These are phyloP conservation scores for Girardinichthys multiradiatus DNA, from an alignment of 2,113 vertebrate species.

Conservation along the genomic window DNA sequence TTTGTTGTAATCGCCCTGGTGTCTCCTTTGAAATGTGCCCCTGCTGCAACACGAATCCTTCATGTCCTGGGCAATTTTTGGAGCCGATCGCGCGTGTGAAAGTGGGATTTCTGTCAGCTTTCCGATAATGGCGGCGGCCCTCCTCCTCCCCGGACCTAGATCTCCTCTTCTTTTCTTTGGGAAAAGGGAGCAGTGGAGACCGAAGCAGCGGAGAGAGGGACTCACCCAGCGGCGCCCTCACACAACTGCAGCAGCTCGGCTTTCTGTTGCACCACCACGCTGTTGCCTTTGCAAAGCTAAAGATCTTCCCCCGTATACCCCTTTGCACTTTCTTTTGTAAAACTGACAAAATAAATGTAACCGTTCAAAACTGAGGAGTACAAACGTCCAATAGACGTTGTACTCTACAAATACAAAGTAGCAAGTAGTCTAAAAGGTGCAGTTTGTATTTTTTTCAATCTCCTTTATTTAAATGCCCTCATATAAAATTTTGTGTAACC, in stretches of 20 bases:
- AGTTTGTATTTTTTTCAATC: no score
- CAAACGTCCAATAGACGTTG: no score
- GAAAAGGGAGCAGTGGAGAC: constrained; percentile 77
- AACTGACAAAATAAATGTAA: no score
- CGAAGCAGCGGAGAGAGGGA: constrained; percentile 75
- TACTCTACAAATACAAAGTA: no score
- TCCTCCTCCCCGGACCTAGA: constrained; percentile 75
- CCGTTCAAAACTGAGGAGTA: no score
- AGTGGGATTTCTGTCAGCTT: constrained; percentile 72
- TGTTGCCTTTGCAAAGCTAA: neutral
- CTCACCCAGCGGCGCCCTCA: constrained; percentile 83
- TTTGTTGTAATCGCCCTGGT: constrained; percentile 43
- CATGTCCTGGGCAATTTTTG: constrained; percentile 38
- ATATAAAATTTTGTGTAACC: no score
- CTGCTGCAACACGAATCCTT: constrained; percentile 28
- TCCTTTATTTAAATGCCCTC: no score
- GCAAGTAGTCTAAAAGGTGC: no score
- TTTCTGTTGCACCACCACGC: constrained; percentile 3
- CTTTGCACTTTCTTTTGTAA: no score
- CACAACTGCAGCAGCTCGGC: constrained; percentile 77
- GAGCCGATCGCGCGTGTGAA: constrained; percentile 65
- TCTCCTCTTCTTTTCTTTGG: constrained; percentile 78
- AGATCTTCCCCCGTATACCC: no score
- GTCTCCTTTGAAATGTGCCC: constrained; percentile 37
- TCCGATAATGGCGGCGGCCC: constrained; percentile 78